Evolutionary conservation across 2,888 invertebrate species (phyloP).

Genomic region (Meghimatium bilineatum): DNA sequence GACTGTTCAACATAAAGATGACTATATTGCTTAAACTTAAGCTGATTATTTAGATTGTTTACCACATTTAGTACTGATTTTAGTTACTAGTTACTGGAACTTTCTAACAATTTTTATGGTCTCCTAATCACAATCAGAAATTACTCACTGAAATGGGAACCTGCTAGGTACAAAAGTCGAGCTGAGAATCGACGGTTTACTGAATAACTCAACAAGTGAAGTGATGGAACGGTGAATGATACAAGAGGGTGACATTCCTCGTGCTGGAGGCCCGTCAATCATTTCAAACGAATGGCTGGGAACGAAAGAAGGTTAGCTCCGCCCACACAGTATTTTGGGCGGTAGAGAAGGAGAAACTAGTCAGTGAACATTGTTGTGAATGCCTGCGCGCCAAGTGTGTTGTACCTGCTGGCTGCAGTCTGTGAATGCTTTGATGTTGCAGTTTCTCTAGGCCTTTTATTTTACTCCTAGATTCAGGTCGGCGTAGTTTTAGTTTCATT

Average conservation of each 20-base stretch:
- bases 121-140: too few relatives aligned
- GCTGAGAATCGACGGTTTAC: not conserved
- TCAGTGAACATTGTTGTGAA: not conserved
- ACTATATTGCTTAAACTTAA: too few relatives aligned
- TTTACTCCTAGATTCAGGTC: not conserved
- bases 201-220: not conserved
- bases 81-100: too few relatives aligned
- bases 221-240: not conserved
- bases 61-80: too few relatives aligned
- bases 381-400: not conserved
- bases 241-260: not conserved
- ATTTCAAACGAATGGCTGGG: conserved; percentile 3
- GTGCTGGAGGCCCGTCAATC: conserved; percentile 1
- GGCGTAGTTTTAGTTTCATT: conserved; percentile 8
- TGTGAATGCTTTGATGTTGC: not conserved
- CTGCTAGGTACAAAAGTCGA: too few relatives aligned
- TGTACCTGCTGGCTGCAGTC: not conserved
- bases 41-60: too few relatives aligned
- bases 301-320: conserved; percentile 28
- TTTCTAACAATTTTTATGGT: too few relatives aligned
- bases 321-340: conserved; percentile 19
- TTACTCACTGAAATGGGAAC: too few relatives aligned
- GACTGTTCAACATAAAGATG: too few relatives aligned
- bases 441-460: not conserved
- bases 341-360: conserved; percentile 1